Conservation (phyloP, 2,113 vertebrate species). For the Chloebia gouldiae region DNA sequence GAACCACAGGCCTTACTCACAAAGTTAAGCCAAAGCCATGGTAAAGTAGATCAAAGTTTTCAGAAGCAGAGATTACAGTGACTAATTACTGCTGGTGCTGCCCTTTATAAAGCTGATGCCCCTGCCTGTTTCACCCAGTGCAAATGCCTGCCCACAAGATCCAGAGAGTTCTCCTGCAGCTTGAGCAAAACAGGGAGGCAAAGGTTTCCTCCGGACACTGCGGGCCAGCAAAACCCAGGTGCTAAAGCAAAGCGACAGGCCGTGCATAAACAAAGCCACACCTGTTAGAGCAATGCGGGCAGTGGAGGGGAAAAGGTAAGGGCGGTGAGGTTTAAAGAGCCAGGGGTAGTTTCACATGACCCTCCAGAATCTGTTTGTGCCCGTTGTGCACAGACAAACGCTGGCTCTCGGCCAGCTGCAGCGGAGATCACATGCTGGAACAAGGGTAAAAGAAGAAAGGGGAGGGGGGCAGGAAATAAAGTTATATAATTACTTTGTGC, state of each 20-base stretch:
- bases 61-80: not conserved
- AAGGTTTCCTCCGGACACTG: not conserved
- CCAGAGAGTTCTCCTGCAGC: not conserved
- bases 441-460: not conserved
- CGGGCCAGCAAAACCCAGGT: not conserved
- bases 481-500: not conserved
- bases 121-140: rapidly evolving
- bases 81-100: not conserved
- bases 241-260: not conserved
- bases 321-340: not conserved
- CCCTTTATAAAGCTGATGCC: not conserved
- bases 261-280: constrained; percentile 19
- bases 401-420: constrained; percentile 6
- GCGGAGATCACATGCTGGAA: not conserved
- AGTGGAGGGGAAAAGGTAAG: not conserved
- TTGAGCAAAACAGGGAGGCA: not conserved
- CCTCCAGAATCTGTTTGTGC: constrained; percentile 2
- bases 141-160: not conserved
- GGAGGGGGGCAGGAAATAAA: not conserved
- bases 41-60: not conserved
- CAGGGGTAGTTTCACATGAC: not conserved
- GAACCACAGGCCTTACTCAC: not conserved
- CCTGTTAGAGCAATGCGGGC: constrained; percentile 3
- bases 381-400: constrained; percentile 6
- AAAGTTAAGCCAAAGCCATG: not conserved